phyloP scores from a whole-genome alignment of 2,888 invertebrate species.

The Rhodophaea formosa region DNA sequence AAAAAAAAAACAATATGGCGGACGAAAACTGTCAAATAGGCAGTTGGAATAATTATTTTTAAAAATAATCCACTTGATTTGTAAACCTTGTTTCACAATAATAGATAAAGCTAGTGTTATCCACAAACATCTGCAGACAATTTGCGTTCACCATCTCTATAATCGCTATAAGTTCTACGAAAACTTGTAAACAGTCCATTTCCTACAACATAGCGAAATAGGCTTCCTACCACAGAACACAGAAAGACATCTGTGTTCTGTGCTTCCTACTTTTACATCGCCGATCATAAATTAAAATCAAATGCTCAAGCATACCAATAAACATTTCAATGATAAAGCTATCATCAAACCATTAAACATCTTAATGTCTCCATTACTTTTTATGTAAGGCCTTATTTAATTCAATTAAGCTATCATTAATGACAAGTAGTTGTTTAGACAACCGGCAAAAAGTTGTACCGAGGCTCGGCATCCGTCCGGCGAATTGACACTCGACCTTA shows the following conservation, averaged over 20 bases:
- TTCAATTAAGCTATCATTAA: constrained; percentile 65
- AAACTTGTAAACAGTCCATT: background rate
- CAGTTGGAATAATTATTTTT: no score
- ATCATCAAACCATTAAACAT: constrained; percentile 29
- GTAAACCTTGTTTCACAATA: background rate
- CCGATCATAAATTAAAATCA: background rate
- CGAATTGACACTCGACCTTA: constrained; percentile 52
- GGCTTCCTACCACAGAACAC: no score
- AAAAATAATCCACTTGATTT: no score
- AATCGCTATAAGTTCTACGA: background rate
- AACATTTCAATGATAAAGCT: constrained; percentile 24
- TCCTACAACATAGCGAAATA: background rate
- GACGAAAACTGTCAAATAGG: no score
- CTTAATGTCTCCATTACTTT: constrained; percentile 30
- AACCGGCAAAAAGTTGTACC: constrained; percentile 53
- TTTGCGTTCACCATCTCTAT: background rate
- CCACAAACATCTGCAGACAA: background rate
- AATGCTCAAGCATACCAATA: background rate
- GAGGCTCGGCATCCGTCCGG: constrained; percentile 35
- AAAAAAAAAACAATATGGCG: no score
- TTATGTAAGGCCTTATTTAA: constrained; percentile 46
- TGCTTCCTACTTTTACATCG: no score
- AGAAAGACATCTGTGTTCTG: no score
- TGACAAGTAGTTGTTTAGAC: constrained; percentile 54
- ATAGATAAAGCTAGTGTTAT: background rate